Base-by-base conservation (phyloP, 2,113 vertebrate genomes). In the Zosterops japonicus region DNA sequence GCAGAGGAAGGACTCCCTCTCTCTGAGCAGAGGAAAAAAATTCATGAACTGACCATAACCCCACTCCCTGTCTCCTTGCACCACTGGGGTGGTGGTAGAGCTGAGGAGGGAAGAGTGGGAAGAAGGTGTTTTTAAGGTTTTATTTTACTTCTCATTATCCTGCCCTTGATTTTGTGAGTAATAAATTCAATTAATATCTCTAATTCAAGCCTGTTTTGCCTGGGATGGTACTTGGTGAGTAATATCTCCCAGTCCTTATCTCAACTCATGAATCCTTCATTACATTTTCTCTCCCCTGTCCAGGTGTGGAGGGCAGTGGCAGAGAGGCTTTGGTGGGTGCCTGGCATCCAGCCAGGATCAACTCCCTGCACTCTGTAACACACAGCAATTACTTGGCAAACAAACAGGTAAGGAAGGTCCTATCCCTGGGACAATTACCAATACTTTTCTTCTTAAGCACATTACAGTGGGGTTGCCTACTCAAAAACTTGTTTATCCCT, bases 371-470 rank as follows among this genome's bases (percentile, higher is more conserved):
- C 12, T 68, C 36, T 36, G 31, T 67, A 59, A 10, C 59, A 42
- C 36, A 35, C 39, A 79, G 70, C 42, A 80, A 29, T 41, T 80
- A 28, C 44, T 68, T 31, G 42, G n/a, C 67, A 71, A 76, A 52
- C 35, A 39, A 56, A 60, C 46, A 55, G 36, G 15, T 9, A 57
- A 57, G 36, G n/a, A 83, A 75, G 27, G n/a, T 6, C 15, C 53
- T 22, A 11, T 41, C 27, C 29, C 53, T 41, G n/a, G 11, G 28
- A 55, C 10, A 44, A 44, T 1, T 69, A 41, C 56, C 33, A 81
- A 31, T 12, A 35, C 6, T 42, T 41, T 75, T 49, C 57, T 72
- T 70, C 57, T 35, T 0, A 0, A 83, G 44, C 6, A 10, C 14
- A 21, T 49, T 44, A 3, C 0, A 4, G 24, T 60, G 18, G 35